Base-by-base conservation (phyloP, 2,113 vertebrate genomes). In the Helogale parvula region DNA sequence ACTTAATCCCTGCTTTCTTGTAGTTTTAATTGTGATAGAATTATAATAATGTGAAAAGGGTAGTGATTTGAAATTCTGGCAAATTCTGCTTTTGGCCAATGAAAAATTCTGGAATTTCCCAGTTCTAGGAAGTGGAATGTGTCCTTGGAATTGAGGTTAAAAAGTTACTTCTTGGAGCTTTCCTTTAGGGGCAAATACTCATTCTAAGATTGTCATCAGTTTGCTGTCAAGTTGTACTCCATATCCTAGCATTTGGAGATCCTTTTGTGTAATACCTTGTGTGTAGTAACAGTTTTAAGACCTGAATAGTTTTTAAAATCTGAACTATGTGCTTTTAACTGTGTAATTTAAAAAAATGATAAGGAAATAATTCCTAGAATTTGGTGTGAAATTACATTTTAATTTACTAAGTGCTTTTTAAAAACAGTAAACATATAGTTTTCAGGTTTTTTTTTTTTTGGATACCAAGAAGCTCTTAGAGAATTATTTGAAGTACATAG, bases 101-200 rank as follows among this genome's bases (percentile, higher is more conserved):
- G 71, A 94, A 68, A 96, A 68, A 45, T 88, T 91, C 17, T 72
- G 35, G 31, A 93, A 77, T 90, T 94, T 94, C 31, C 81, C 52
- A 71, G 50, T 76, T 50, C 5, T 85, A 25, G 38, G 65, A 82
- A 94, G 85, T 96, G 52, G 33, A 85, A 35, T 83, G 27, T 84
- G 16, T 94, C 89, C 65, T 65, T 96, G 35, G 74, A 96, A 90
- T 93, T 86, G 65, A 81, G 19, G 54, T 85, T 74, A 83, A 94
- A 94, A 69, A 92, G 8, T 71, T 14, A 60, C 65, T 74, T 95
- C n/a, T 52, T 82, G 29, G 45, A 85, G 63, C n/a, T 90, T 92
- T 86, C 11, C 65, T 90, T 19, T 45, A 3, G 68, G 35, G 57
- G 11, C 88, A 92, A 21, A 23, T 83, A 8, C 54, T 65, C 76